Percentiles rank a stretch among this genome's conserved stretches.
These are phyloP conservation scores for Ceratoteleas bidentatus DNA, from an alignment of 1,140 invertebrate genomes.

Conservation along the genomic window DNA sequence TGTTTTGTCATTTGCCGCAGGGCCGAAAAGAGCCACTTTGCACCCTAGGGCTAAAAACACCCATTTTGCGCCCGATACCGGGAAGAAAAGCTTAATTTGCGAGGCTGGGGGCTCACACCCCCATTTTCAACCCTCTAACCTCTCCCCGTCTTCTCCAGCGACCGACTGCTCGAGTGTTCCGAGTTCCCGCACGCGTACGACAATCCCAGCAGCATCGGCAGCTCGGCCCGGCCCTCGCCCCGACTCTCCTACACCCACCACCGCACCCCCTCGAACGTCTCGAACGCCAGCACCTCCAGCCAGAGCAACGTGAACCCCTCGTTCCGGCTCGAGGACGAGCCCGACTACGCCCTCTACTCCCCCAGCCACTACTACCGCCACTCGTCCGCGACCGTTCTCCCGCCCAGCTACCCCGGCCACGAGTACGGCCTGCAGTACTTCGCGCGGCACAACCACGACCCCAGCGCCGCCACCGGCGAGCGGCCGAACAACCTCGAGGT, in stretches of 20 bases:
- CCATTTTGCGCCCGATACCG: too few species aligned
- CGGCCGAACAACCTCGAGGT: slow-evolving; percentile 87
- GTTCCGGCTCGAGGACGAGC: slow-evolving; percentile 86
- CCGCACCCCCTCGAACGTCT: slow-evolving; percentile 87
- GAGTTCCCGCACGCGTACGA: slow-evolving; percentile 83
- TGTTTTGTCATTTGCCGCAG: too few species aligned
- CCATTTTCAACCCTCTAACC: too few species aligned
- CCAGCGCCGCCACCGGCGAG: slow-evolving; percentile 81
- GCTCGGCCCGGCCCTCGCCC: slow-evolving; percentile 80
- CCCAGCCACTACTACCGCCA: slow-evolving; percentile 51
- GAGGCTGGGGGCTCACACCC: too few species aligned
- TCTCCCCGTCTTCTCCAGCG: too few species aligned
- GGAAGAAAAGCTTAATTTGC: too few species aligned
- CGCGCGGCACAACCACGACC: slow-evolving; percentile 83
- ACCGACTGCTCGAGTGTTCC: too few species aligned
- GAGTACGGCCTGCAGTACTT: slow-evolving; percentile 80
- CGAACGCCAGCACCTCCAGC: slow-evolving; percentile 84
- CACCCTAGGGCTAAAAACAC: too few species aligned
- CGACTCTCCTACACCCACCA: slow-evolving; percentile 83
- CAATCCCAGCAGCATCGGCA: slow-evolving; percentile 82
- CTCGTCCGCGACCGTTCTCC: slow-evolving; percentile 65
- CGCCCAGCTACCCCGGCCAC: slow-evolving; percentile 68
- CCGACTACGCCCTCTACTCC: slow-evolving; percentile 80
- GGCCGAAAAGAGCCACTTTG: too few species aligned
- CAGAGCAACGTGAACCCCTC: slow-evolving; percentile 83